Evolutionary conservation across 30 jellyfish, hydroid and myxozoan genomes (phyloP), one percentile per base, ranked within the genome.

Genomic region (Aurelia sp.): DNA sequence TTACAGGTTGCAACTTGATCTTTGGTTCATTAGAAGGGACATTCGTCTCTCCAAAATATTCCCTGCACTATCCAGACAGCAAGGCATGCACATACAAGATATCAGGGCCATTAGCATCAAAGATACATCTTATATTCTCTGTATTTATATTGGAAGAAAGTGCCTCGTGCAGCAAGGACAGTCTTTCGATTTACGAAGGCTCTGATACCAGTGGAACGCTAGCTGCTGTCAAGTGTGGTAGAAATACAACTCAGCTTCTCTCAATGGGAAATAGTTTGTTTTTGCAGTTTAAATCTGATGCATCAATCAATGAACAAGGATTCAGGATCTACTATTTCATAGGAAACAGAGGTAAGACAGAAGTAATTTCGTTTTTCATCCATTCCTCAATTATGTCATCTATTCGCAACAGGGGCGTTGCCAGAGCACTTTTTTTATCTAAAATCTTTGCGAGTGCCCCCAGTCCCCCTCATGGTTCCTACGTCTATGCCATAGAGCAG

Each of bases 1-100:
- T 72, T 23, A 12, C 67, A 72, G 83, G 83, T 27, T 72, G 83
- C 68, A 52, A 18, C 48, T 17, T 72, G 83, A 20, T 72, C 21
- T 72, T 72, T 6, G 83, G 48, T 12, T 17, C 23, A 18, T n/a
- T 4, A 3, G 57, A 72, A 33, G 83, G 83, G n/a, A 44, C 83
- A 52, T 35, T 72, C 30, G 33, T 22, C 13, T 72, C 83, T 16
- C 83, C 71, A n/a, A 41, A 21, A 35, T 52, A 33, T 44, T 66
- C 83, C n/a, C 23, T 53, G 41, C 50, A 48, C 19, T 72, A 72
- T n/a, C 83, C 83, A 11, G 18, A 41, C 23, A 20, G 83, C 68
- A 10, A 18, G 7, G 12, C 48, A 3, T 72, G 83, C 69, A 12
- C 83, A 30, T 72, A 72, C 62, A 47, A 44, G 62, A 72, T 72